Evolutionary conservation across 2,113 vertebrate species (phyloP).

Genomic region (Scomber japonicus): DNA sequence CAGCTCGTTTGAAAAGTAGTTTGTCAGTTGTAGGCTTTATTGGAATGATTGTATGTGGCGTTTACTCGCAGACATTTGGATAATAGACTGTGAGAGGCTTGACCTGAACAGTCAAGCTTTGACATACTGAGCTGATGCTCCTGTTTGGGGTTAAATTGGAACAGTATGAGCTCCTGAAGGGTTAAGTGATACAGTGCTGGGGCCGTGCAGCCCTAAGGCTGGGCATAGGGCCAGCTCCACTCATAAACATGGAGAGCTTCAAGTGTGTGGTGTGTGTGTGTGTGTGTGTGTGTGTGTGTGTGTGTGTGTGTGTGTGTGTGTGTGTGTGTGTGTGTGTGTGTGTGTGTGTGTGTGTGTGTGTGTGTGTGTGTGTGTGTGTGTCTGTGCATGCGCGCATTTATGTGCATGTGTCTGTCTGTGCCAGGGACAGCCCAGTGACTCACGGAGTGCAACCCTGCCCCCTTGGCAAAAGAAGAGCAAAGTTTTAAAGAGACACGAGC

Average conservation of each 20-base stretch:
- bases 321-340: constrained; percentile 39
- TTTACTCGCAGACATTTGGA: constrained; percentile 33
- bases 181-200: constrained; percentile 79
- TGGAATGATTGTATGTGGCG: constrained; percentile 20
- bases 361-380: constrained; percentile 36
- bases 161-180: constrained; percentile 72
- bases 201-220: constrained; percentile 77
- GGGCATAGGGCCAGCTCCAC: constrained; percentile 81
- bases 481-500: constrained; percentile 83
- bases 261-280: constrained; percentile 56
- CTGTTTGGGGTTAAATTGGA: constrained; percentile 63
- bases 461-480: constrained; percentile 77
- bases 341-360: constrained; percentile 34
- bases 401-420: constrained; percentile 76
- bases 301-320: constrained; percentile 16
- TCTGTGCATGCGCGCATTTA: constrained; percentile 48
- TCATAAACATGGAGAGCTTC: constrained; percentile 84
- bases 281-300: constrained; percentile 44
- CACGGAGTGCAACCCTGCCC: constrained; percentile 83
- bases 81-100: constrained; percentile 31
- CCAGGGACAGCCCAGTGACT: constrained; percentile 88
- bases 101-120: constrained; percentile 40
- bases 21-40: constrained; percentile 20
- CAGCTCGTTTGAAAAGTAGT: constrained; percentile 24
- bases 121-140: constrained; percentile 38